phyloP scores from a whole-genome alignment of 30 jellyfish, hydroid and myxozoan species.

The Turritopsis rubra region DNA sequence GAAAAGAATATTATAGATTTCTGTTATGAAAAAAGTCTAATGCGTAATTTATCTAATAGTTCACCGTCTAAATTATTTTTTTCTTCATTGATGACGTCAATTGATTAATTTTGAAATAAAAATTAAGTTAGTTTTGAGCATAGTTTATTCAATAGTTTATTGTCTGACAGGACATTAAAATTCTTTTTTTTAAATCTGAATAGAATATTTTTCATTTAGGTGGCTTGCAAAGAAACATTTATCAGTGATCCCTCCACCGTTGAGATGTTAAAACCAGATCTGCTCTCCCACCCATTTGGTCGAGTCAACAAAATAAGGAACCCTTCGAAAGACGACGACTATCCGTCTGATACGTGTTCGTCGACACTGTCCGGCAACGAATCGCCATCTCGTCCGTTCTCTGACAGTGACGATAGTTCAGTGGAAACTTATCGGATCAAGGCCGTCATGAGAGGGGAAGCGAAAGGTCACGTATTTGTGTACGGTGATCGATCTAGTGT shows the following conservation, averaged over 20 bases:
- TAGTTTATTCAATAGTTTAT: neutral
- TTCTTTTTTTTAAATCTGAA: neutral
- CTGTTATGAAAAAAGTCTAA: too few species aligned
- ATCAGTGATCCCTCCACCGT: slow-evolving; percentile 60
- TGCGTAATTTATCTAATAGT: too few species aligned
- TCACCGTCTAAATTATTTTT: too few species aligned
- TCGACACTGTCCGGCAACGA: slow-evolving; percentile 85
- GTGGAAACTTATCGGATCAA: slow-evolving; percentile 80
- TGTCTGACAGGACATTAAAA: neutral
- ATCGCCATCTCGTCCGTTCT: slow-evolving; percentile 67
- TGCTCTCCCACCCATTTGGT: slow-evolving; percentile 12
- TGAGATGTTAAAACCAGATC: slow-evolving; percentile 52
- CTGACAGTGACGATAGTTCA: slow-evolving; percentile 75
- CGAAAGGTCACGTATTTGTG: slow-evolving; percentile 64
- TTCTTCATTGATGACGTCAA: too few species aligned
- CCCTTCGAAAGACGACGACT: neutral
- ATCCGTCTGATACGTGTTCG: slow-evolving; percentile 38
- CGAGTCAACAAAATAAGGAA: neutral
- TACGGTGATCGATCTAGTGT: slow-evolving; percentile 31
- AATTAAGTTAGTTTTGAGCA: too few species aligned
- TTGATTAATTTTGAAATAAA: too few species aligned
- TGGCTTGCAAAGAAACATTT: slow-evolving; percentile 56
- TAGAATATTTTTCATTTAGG: slow-evolving; percentile 10
- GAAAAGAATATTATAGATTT: too few species aligned
- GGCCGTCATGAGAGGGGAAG: slow-evolving; percentile 66